These are phyloP conservation scores for Druceiella hillmani DNA, from an alignment of 2,888 invertebrate genomes.

Conservation along the genomic window DNA sequence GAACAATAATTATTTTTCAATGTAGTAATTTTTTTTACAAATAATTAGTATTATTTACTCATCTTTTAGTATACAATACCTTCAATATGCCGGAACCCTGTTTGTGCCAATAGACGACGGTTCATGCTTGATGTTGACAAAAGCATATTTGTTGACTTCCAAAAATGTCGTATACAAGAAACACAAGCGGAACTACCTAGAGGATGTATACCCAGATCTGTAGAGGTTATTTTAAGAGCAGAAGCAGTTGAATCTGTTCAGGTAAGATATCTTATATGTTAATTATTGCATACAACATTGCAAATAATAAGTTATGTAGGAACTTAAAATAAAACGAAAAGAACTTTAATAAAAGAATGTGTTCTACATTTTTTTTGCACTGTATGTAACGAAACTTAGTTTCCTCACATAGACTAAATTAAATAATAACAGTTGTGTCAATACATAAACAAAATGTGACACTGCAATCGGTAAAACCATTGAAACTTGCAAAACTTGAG, in stretches of 20 bases:
- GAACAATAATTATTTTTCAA: too few species aligned
- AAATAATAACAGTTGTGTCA: too few species aligned
- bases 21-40: slow-evolving; percentile 10
- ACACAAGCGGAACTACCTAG: slow-evolving; percentile 95
- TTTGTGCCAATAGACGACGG: slow-evolving; percentile 85
- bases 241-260: slow-evolving; percentile 96
- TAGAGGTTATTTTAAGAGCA: slow-evolving; percentile 91
- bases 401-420: too few species aligned
- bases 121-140: slow-evolving; percentile 92
- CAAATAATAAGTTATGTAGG: too few species aligned
- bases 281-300: too few species aligned
- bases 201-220: slow-evolving; percentile 93
- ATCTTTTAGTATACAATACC: slow-evolving; percentile 78
- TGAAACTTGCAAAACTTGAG: too few species aligned
- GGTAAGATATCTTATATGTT: slow-evolving; percentile 55
- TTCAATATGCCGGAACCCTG: slow-evolving; percentile 93
- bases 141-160: slow-evolving; percentile 95
- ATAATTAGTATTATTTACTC: slow-evolving; percentile 7
- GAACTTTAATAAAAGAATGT: too few species aligned
- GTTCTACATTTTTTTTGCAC: too few species aligned
- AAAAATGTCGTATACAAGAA: slow-evolving; percentile 96
- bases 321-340: too few species aligned
- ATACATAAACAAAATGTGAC: too few species aligned
- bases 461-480: too few species aligned
- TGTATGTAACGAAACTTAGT: too few species aligned